Evolutionary conservation across 2,888 invertebrate species (phyloP).

Genomic region (Coelopa pilipes): DNA sequence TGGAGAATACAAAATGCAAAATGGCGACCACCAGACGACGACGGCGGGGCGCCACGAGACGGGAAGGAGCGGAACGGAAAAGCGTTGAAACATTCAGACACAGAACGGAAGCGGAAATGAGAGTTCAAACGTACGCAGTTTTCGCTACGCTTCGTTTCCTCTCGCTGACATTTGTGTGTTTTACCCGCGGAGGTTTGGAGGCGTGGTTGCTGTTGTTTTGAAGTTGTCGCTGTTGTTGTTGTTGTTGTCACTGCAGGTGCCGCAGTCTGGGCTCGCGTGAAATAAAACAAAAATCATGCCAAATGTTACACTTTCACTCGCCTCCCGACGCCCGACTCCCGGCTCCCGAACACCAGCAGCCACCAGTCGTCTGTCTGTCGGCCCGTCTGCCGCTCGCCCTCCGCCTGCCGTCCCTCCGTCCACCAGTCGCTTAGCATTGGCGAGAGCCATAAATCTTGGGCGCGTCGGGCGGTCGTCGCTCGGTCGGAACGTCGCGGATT

Average conservation of each 20-base stretch:
- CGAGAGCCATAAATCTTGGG: slow-evolving; percentile 46
- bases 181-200: background rate
- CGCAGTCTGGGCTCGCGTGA: background rate
- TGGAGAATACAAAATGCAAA: background rate
- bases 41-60: too few species aligned
- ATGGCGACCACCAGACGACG: background rate
- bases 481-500: background rate
- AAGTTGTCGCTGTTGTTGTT: slow-evolving; percentile 6
- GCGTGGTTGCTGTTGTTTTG: slow-evolving; percentile 15
- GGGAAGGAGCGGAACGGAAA: too few species aligned
- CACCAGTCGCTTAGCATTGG: slow-evolving; percentile 34
- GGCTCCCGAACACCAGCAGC: background rate
- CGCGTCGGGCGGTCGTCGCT: slow-evolving; percentile 42
- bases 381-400: too few species aligned
- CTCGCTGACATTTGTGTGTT: slow-evolving; percentile 9
- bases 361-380: too few species aligned
- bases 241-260: slow-evolving; percentile 26
- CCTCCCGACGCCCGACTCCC: background rate
- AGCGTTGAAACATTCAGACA: background rate
- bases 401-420: background rate
- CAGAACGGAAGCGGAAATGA: background rate
- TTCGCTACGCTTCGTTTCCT: background rate
- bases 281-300: slow-evolving; percentile 7
- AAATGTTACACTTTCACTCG: slow-evolving; percentile 17
- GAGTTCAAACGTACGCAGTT: slow-evolving; percentile 1